Percentiles rank a stretch among this genome's conserved stretches.
These are phyloP conservation scores for Aplochiton taeniatus DNA, from an alignment of 2,797 vertebrate genomes.

Conservation along the genomic window DNA sequence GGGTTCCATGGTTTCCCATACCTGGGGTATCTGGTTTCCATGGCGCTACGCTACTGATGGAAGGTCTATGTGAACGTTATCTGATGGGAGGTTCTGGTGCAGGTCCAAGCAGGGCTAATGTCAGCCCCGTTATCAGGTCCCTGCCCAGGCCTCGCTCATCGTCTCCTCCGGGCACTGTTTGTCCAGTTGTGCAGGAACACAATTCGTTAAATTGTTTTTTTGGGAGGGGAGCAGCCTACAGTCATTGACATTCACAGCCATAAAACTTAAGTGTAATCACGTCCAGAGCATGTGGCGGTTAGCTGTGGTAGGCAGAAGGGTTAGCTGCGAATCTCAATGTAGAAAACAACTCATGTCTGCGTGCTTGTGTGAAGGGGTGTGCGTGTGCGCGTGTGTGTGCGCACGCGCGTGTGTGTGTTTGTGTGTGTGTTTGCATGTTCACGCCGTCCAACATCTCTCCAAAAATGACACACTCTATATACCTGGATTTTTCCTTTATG, in stretches of 20 bases:
- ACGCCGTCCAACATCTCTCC: slow-evolving; percentile 30
- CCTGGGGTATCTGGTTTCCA: slow-evolving; percentile 66
- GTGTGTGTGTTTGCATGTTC: neutral
- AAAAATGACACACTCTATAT: slow-evolving; percentile 62
- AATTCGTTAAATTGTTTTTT: slow-evolving; percentile 53
- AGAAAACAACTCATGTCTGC: slow-evolving; percentile 48
- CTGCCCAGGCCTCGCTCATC: slow-evolving; percentile 12
- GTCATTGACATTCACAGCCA: slow-evolving; percentile 70
- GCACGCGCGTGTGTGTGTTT: slow-evolving; percentile 15
- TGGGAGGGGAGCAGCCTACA: slow-evolving; percentile 53
- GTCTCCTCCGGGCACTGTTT: slow-evolving; percentile 56
- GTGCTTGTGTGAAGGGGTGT: slow-evolving; percentile 27
- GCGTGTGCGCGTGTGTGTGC: slow-evolving; percentile 30
- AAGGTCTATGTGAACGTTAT: slow-evolving; percentile 52
- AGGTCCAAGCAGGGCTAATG: slow-evolving; percentile 33
- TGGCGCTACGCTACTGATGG: slow-evolving; percentile 30
- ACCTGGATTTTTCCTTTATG: slow-evolving; percentile 66
- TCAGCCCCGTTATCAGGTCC: slow-evolving; percentile 36
- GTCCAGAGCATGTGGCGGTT: slow-evolving; percentile 70
- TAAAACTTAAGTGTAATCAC: slow-evolving; percentile 76
- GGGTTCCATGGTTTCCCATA: slow-evolving; percentile 72
- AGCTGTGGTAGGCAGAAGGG: slow-evolving; percentile 65
- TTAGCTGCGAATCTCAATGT: slow-evolving; percentile 69
- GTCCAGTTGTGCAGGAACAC: slow-evolving; percentile 55
- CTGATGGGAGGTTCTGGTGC: slow-evolving; percentile 47